These are phyloP conservation scores for Halichoerus grypus DNA, from an alignment of 2,113 vertebrate genomes.

Conservation along the genomic window DNA sequence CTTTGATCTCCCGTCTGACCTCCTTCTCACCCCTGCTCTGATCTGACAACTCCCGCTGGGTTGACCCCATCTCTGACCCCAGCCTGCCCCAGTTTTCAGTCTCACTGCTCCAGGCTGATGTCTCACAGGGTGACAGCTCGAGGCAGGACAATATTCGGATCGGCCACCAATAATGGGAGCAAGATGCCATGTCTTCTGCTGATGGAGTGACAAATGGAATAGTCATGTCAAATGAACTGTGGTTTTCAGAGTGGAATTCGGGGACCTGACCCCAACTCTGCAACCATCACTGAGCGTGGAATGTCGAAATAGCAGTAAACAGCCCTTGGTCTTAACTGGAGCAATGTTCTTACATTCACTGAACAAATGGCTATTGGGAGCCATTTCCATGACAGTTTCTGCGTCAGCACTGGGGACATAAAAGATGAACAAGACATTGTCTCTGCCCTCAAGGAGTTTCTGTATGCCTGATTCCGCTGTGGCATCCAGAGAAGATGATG, in stretches of 20 bases:
- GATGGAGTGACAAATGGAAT: slow-evolving; percentile 13
- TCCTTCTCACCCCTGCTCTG: slow-evolving; percentile 80
- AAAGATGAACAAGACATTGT: neutral
- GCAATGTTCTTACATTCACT: neutral
- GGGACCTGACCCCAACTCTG: slow-evolving; percentile 27
- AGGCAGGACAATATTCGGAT: slow-evolving; percentile 58
- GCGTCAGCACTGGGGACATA: neutral
- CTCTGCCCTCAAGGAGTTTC: neutral
- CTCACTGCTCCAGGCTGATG: slow-evolving; percentile 52
- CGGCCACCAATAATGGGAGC: neutral
- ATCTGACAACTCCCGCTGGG: slow-evolving; percentile 78
- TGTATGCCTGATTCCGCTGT: neutral
- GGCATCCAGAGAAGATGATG: neutral
- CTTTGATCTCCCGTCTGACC: slow-evolving; percentile 82
- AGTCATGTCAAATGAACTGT: slow-evolving; percentile 4
- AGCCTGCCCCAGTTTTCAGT: slow-evolving; percentile 69
- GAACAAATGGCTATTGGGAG: neutral
- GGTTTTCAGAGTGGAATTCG: slow-evolving; percentile 9
- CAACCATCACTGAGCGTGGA: neutral
- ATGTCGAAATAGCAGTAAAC: neutral
- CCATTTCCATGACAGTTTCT: neutral
- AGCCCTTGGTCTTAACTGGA: neutral
- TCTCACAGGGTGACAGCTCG: slow-evolving; percentile 64
- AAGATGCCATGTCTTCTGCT: slow-evolving; percentile 21
- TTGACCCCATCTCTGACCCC: slow-evolving; percentile 81